Evolutionary conservation across 2,888 invertebrate species (phyloP).

Genomic region (Protodeltote pygarga): DNA sequence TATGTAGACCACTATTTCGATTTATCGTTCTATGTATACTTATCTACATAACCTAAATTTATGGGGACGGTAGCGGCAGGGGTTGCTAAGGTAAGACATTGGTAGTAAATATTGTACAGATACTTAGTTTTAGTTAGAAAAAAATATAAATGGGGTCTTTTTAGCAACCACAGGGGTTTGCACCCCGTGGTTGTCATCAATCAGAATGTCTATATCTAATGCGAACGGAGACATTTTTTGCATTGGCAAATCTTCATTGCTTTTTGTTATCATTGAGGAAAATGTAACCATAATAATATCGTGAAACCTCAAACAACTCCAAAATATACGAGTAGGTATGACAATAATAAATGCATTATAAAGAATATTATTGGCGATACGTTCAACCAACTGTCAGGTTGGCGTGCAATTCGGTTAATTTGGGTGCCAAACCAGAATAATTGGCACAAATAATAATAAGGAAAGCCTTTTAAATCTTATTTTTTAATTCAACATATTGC

Average conservation of each 20-base stretch:
- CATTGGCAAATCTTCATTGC: constrained; percentile 32
- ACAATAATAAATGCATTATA: constrained; percentile 7
- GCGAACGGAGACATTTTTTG: constrained; percentile 33
- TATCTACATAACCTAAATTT: constrained; percentile 7
- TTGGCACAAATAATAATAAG: constrained; percentile 21
- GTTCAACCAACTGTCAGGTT: constrained; percentile 13
- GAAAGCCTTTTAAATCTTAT: constrained; percentile 8
- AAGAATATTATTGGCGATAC: constrained; percentile 9
- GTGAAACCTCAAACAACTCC: too few relatives aligned
- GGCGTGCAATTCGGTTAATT: constrained; percentile 8
- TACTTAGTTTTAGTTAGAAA: too few relatives aligned
- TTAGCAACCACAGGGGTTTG: too few relatives aligned
- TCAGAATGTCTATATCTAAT: constrained; percentile 30
- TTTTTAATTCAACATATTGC: background rate
- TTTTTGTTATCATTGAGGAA: constrained; percentile 30
- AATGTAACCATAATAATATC: constrained; percentile 8
- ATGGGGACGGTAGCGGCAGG: background rate
- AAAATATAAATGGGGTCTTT: too few relatives aligned
- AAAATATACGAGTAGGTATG: too few relatives aligned
- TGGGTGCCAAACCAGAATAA: constrained; percentile 26
- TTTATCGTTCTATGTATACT: constrained; percentile 8
- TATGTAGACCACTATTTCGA: constrained; percentile 42
- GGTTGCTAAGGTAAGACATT: too few relatives aligned
- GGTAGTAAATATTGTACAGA: too few relatives aligned
- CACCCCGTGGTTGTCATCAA: constrained; percentile 5